Evolutionary conservation across 2,113 vertebrate species (phyloP).

Genomic region (Pyxicephalus adspersus): DNA sequence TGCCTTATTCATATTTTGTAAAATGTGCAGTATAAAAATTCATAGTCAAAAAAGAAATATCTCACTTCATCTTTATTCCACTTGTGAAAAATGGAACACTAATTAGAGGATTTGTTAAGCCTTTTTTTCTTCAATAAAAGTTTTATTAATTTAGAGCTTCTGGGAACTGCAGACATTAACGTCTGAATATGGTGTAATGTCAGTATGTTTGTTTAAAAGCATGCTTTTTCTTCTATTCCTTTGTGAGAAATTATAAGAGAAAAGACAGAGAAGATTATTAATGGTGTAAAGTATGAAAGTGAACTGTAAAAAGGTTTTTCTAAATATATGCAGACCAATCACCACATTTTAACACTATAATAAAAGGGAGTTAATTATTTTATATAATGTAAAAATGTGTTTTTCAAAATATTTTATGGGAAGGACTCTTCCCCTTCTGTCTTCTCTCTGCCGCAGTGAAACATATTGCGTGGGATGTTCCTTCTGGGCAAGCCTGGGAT

Average conservation of each 20-base stretch:
- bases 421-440: too few species aligned
- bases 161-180: neutral
- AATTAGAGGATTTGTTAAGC: constrained; percentile 25
- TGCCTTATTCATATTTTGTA: too few species aligned
- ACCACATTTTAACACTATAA: too few species aligned
- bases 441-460: too few species aligned
- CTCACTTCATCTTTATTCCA: neutral
- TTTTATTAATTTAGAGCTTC: constrained; percentile 15
- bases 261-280: neutral
- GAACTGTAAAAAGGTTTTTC: too few species aligned
- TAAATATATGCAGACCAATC: too few species aligned
- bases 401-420: too few species aligned
- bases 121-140: neutral
- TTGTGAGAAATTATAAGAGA: neutral
- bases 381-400: too few species aligned
- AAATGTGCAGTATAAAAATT: too few species aligned
- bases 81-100: constrained; percentile 2
- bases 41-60: neutral
- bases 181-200: constrained; percentile 22
- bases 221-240: neutral
- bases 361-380: too few species aligned
- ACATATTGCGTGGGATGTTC: too few species aligned
- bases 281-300: neutral
- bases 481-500: too few species aligned
- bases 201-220: neutral